Conservation (phyloP, 2,888 invertebrate genomes). For the Quadriops clusia region DNA sequence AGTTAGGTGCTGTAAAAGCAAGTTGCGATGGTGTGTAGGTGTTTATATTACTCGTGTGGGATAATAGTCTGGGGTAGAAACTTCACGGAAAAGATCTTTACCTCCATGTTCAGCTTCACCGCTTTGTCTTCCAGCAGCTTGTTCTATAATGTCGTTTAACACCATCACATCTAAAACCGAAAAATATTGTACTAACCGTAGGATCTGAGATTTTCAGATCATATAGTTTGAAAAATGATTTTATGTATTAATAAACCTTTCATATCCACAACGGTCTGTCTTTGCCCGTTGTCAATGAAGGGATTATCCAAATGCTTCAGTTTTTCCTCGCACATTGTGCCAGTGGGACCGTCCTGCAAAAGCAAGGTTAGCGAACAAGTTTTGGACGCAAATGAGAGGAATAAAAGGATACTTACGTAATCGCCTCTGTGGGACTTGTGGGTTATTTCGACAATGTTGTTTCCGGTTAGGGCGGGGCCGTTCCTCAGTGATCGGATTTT, state of each 20-base stretch:
- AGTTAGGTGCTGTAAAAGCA: too few species aligned
- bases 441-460: conserved; percentile 48
- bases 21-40: conserved; percentile 36
- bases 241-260: too few species aligned
- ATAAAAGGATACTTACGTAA: conserved; percentile 57
- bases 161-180: conserved; percentile 86
- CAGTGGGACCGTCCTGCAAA: conserved; percentile 65
- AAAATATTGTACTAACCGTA: conserved; percentile 6
- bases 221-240: neutral
- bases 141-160: conserved; percentile 91
- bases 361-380: conserved; percentile 13
- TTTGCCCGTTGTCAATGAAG: conserved; percentile 77
- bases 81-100: too few species aligned
- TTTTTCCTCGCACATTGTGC: conserved; percentile 70
- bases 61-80: conserved; percentile 3
- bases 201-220: too few species aligned
- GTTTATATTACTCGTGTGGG: conserved; percentile 8
- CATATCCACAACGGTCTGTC: conserved; percentile 86
- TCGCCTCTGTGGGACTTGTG: conserved; percentile 57
- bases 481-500: conserved; percentile 64
- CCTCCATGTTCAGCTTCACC: conserved; percentile 79
- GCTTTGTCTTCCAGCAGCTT: conserved; percentile 83
- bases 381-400: too few species aligned
- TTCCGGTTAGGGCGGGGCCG: conserved; percentile 40
- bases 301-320: conserved; percentile 83